Evolutionary conservation across 2,797 vertebrate genomes (phyloP), one percentile per base, ranked within the genome.

Genomic region (Megalops cyprinoides): DNA sequence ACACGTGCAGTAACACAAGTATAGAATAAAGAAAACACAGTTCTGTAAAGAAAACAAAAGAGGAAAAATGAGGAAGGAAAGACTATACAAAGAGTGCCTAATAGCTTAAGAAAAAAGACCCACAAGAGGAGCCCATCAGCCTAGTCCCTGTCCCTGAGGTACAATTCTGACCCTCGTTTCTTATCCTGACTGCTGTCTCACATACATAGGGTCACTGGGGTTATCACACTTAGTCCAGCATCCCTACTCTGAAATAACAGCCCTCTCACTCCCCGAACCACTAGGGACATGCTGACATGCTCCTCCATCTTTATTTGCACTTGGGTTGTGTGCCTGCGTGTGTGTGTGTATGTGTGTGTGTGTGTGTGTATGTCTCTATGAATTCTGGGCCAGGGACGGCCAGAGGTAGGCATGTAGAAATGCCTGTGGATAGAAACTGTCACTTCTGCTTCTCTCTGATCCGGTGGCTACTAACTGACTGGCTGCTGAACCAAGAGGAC

Each of bases 1-100:
- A n/a, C n/a, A n/a, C n/a, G n/a, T n/a, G n/a, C n/a, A n/a, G n/a
- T n/a, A n/a, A n/a, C n/a, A n/a, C n/a, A n/a, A 69, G 65, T 23
- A 37, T 9, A 8, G 15, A 18, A 5, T 69, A 23, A 42, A 37
- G 37, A 23, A 69, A 7, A 7, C 2, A 53, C 18, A 14, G 6
- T 18, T 48, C 14, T 51, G 15, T 3, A 53, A 2, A 69, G 65
- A 15, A 39, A 37, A 0, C 14, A 1, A 9, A 4, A 42, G 23
- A 69, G 65, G 42, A 8, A 69, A 69, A 42, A 5, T 6, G 37
- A 42, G 65, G 65, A 69, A 69, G 65, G 65, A 42, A 69, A n/a
- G 37, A 37, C 18, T 7, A 69, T 4, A 12, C 31, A 67, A 62
- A 67, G 62, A 34, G 67, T 18, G 42, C 25, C 37, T 42, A n/a